A percentile compares a stretch with the other conserved stretches of the same genome.
phyloP scores from a whole-genome alignment of 2,888 invertebrate species.

The Pachydiplax longipennis region DNA sequence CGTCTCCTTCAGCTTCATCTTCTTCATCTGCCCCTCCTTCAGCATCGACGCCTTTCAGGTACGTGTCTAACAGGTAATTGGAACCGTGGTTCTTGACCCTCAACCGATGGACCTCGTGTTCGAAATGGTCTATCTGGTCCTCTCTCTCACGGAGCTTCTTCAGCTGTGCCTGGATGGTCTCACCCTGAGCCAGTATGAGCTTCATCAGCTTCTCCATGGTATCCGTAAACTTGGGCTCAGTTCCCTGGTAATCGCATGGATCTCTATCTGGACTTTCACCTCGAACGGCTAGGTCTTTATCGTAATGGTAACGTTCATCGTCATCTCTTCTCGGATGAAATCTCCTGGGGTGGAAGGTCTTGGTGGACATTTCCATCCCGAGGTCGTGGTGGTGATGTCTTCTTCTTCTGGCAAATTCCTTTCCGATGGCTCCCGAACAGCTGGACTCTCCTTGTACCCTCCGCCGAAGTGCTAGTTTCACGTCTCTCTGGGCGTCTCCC shows the following conservation, averaged over 20 bases:
- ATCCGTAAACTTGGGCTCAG: constrained; percentile 57
- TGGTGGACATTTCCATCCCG: background rate
- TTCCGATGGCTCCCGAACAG: constrained; percentile 47
- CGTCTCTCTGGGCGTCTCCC: constrained; percentile 75
- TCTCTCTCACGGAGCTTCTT: constrained; percentile 70
- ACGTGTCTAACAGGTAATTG: constrained; percentile 81
- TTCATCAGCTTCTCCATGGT: constrained; percentile 64
- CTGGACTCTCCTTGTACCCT: constrained; percentile 56
- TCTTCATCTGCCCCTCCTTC: constrained; percentile 57
- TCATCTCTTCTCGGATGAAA: constrained; percentile 48
- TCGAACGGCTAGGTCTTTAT: background rate
- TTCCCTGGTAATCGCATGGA: background rate
- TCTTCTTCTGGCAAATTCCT: constrained; percentile 46
- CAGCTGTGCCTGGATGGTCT: constrained; percentile 63
- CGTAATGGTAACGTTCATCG: constrained; percentile 31
- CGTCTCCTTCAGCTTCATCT: constrained; percentile 54
- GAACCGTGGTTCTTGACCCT: constrained; percentile 78
- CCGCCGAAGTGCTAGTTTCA: constrained; percentile 61
- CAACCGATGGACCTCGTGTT: constrained; percentile 77
- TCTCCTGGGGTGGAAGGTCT: constrained; percentile 56
- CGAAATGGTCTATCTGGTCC: constrained; percentile 78
- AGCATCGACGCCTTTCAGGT: constrained; percentile 65
- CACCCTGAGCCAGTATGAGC: constrained; percentile 68
- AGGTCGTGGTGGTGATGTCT: constrained; percentile 45
- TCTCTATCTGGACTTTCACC: background rate